A percentile compares a stretch with the other conserved stretches of the same genome.
Evolutionary conservation across 2,888 invertebrate genomes (phyloP).

Genomic region (Apodemia hepburni): DNA sequence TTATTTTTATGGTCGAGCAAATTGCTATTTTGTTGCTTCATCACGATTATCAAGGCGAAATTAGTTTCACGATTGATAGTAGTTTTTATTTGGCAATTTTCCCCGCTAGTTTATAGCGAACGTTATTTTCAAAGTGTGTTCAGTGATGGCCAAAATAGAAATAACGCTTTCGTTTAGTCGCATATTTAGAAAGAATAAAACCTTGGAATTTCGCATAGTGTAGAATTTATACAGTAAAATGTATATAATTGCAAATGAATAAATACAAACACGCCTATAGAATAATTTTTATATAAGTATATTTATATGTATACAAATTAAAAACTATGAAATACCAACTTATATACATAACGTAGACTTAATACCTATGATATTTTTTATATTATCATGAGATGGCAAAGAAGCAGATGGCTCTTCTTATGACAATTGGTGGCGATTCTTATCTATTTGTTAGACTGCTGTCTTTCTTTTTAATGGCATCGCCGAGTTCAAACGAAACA

Average conservation of each 20-base stretch:
- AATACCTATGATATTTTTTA: too few relatives aligned
- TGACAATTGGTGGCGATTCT: too few relatives aligned
- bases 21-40: conserved; percentile 79
- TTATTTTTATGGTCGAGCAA: conserved; percentile 77
- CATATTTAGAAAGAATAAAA: not conserved
- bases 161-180: not conserved
- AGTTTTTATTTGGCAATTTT: conserved; percentile 47
- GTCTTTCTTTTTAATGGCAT: too few relatives aligned
- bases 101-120: conserved; percentile 19
- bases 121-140: conserved; percentile 10
- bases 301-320: too few relatives aligned
- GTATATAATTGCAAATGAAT: not conserved
- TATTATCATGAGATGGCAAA: too few relatives aligned
- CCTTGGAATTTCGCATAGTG: not conserved
- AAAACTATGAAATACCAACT: too few relatives aligned
- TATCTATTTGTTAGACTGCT: too few relatives aligned
- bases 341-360: too few relatives aligned
- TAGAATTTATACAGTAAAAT: not conserved
- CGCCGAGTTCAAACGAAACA: too few relatives aligned
- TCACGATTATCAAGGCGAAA: conserved; percentile 74
- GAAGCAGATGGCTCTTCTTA: too few relatives aligned
- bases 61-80: conserved; percentile 70
- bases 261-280: too few relatives aligned
- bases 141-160: conserved; percentile 8
- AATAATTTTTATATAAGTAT: too few relatives aligned